A percentile compares a stretch with the other conserved stretches of the same genome.
Evolutionary conservation across 2,888 invertebrate genomes (phyloP).

Genomic region (Cerastis leucographa): DNA sequence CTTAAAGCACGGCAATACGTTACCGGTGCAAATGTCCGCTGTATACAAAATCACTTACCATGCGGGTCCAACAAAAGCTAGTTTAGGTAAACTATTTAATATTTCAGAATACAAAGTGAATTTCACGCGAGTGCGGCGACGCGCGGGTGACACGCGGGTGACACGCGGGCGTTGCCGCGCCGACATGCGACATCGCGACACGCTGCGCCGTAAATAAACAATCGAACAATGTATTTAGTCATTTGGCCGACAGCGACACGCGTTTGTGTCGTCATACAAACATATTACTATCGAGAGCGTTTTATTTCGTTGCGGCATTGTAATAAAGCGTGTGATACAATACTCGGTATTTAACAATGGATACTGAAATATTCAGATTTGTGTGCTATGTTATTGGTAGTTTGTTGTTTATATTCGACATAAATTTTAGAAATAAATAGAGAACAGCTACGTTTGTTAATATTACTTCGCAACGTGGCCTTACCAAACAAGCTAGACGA

Average conservation of each 20-base stretch:
- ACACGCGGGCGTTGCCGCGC: constrained; percentile 29
- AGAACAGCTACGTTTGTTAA: neutral
- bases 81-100: constrained; percentile 55
- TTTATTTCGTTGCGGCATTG: constrained; percentile 52
- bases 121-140: constrained; percentile 26
- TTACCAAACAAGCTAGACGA: neutral
- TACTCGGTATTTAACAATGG: constrained; percentile 4
- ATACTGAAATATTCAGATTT: constrained; percentile 23
- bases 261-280: constrained; percentile 48
- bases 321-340: constrained; percentile 38
- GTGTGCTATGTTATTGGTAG: neutral
- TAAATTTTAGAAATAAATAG: constrained; percentile 10
- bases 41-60: constrained; percentile 35
- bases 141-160: constrained; percentile 23
- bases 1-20: constrained; percentile 4
- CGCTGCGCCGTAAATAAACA: constrained; percentile 50
- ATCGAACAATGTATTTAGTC: constrained; percentile 63
- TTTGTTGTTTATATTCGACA: neutral
- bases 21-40: constrained; percentile 17
- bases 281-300: constrained; percentile 42
- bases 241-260: constrained; percentile 56
- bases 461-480: neutral
- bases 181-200: constrained; percentile 37
- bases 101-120: constrained; percentile 58
- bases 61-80: constrained; percentile 52